Percentiles rank a stretch among this genome's conserved stretches.
These are phyloP conservation scores for Neogale vison DNA, from an alignment of 2,113 vertebrate species.

Conservation along the genomic window DNA sequence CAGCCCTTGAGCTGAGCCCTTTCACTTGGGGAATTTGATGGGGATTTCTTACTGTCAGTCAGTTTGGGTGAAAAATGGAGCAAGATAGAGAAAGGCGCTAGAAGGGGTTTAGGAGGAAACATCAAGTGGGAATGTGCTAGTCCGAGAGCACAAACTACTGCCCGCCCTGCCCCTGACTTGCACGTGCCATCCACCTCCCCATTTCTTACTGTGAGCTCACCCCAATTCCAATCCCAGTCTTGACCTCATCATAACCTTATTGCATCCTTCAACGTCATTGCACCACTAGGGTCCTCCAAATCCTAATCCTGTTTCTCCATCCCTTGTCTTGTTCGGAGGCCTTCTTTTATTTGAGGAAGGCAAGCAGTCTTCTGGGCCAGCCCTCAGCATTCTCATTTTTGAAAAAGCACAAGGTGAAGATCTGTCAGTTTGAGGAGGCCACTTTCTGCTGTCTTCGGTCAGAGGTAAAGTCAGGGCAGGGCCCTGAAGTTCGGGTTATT, in stretches of 20 bases:
- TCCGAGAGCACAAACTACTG: not conserved
- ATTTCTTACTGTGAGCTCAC: not conserved
- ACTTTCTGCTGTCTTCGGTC: slow-evolving; percentile 66
- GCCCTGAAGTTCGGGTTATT: not conserved
- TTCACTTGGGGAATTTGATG: not conserved
- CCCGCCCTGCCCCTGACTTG: fast-evolving
- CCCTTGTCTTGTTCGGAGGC: slow-evolving; percentile 52
- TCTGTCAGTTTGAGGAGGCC: slow-evolving; percentile 73
- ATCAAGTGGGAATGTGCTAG: not conserved
- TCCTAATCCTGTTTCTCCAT: slow-evolving; percentile 20
- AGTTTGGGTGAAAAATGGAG: not conserved
- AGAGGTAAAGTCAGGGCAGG: slow-evolving; percentile 52
- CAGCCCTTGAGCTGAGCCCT: not conserved
- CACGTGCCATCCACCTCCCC: not conserved
- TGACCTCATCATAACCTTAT: not conserved
- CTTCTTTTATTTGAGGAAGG: slow-evolving; percentile 71
- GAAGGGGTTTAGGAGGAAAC: not conserved
- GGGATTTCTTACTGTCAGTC: not conserved
- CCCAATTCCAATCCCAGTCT: not conserved
- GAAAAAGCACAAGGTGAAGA: slow-evolving; percentile 60
- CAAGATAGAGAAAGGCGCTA: not conserved
- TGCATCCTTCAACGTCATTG: not conserved
- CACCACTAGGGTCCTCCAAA: not conserved
- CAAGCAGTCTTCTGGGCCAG: slow-evolving; percentile 53
- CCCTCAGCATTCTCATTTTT: slow-evolving; percentile 46